Evolutionary conservation across 2,888 invertebrate species (phyloP).

Genomic region (Drosophila percnosoma): DNA sequence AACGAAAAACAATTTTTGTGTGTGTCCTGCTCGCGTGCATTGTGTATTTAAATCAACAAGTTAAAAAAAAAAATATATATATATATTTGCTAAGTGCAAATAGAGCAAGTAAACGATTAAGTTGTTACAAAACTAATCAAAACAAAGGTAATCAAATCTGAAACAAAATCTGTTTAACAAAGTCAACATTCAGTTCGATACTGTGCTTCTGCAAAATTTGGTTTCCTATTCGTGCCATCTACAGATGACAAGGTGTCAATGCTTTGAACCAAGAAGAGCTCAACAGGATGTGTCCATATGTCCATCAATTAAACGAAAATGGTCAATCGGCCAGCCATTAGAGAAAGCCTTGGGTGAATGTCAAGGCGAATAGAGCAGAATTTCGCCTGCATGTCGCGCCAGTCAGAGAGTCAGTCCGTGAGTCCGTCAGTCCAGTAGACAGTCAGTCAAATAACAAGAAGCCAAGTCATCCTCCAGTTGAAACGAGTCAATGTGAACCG

Average conservation of each 20-base stretch:
- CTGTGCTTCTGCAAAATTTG: conserved; percentile 26
- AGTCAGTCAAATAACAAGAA: conserved; percentile 13
- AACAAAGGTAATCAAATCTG: conserved; percentile 42
- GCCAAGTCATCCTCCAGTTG: conserved; percentile 27
- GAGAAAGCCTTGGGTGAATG: conserved; percentile 76
- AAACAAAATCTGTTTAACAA: conserved; percentile 1
- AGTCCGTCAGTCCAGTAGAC: not conserved
- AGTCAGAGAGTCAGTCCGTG: conserved; percentile 5
- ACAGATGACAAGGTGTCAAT: conserved; percentile 72
- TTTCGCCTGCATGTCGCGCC: conserved; percentile 29
- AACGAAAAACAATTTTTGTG: conserved; percentile 29
- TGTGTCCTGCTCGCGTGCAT: conserved; percentile 58
- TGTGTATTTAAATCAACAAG: conserved; percentile 26
- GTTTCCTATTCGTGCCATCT: conserved; percentile 54
- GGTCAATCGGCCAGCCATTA: conserved; percentile 73
- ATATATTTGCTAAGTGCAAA: conserved; percentile 29
- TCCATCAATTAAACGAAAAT: conserved; percentile 78
- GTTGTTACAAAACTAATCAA: conserved; percentile 9
- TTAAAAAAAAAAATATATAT: not conserved
- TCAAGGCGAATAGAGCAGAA: conserved; percentile 51
- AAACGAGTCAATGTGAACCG: conserved; percentile 45
- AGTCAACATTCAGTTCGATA: not conserved
- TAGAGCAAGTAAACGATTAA: conserved; percentile 41
- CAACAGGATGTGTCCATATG: conserved; percentile 73
- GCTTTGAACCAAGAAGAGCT: conserved; percentile 32